Percentiles rank a stretch among this genome's conserved stretches.
Conservation (phyloP, 2,888 invertebrate species). For the Coenonympha arcania region DNA sequence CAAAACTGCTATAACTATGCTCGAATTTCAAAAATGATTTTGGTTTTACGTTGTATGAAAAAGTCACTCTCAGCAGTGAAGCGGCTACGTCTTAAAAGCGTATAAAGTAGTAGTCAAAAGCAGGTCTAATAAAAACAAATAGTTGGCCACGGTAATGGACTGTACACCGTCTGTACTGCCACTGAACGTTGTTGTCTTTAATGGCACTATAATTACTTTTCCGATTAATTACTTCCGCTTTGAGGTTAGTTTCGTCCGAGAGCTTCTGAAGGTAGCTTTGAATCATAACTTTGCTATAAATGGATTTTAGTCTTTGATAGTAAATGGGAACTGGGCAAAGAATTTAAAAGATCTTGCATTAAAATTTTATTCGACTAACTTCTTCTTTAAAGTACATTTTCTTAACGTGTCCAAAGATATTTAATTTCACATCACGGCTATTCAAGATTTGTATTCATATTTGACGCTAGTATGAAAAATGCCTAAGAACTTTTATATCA, state of each 20-base stretch:
- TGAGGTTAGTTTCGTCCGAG: conserved; percentile 16
- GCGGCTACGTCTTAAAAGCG: not conserved
- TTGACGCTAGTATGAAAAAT: not conserved
- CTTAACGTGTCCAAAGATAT: too few species aligned
- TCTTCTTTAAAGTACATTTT: too few species aligned
- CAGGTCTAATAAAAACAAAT: not conserved
- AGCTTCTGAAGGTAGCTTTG: conserved; percentile 15
- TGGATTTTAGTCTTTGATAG: not conserved
- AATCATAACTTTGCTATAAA: conserved; percentile 17
- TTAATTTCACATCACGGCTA: not conserved
- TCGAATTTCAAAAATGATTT: not conserved
- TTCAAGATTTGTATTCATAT: not conserved
- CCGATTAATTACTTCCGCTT: conserved; percentile 28
- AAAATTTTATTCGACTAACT: too few species aligned
- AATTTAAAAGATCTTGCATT: too few species aligned
- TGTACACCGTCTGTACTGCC: conserved; percentile 13
- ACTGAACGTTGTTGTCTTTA: conserved; percentile 26
- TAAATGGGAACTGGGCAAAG: not conserved
- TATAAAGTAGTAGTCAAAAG: not conserved
- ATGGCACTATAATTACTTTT: conserved; percentile 35
- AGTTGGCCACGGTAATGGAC: conserved; percentile 29
- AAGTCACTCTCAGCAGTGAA: not conserved
- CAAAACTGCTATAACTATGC: not conserved
- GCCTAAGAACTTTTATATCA: not conserved
- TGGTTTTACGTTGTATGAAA: not conserved